These are phyloP conservation scores for Dynastes maya DNA, from an alignment of 2,888 invertebrate genomes.

Conservation along the genomic window DNA sequence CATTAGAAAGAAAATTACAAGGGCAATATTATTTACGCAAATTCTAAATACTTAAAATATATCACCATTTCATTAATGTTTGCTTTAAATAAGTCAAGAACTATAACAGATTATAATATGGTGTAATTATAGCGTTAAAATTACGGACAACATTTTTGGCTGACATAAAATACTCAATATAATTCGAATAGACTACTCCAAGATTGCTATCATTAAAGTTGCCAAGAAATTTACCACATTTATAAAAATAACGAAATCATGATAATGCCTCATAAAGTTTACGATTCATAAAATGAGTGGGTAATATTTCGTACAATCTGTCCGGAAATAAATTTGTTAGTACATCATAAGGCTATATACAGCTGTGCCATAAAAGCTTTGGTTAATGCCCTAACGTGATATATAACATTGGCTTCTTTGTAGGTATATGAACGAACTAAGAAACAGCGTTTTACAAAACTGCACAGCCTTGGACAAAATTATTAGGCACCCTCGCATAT, in stretches of 20 bases:
- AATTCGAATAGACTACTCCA: not conserved
- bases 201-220: constrained; percentile 8
- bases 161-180: constrained; percentile 4
- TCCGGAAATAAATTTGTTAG: constrained; percentile 22
- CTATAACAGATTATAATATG: too few relatives aligned
- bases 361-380: constrained; percentile 8
- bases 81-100: too few relatives aligned
- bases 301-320: constrained; percentile 27
- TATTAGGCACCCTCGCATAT: too few relatives aligned
- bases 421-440: too few relatives aligned
- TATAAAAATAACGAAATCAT: constrained; percentile 32
- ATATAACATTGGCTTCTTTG: too few relatives aligned
- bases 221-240: constrained; percentile 7
- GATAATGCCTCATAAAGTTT: constrained; percentile 17
- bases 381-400: not conserved
- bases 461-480: too few relatives aligned
- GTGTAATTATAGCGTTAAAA: not conserved
- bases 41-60: too few relatives aligned
- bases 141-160: not conserved
- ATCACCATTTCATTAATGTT: too few relatives aligned
- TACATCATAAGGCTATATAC: constrained; percentile 11
- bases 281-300: constrained; percentile 23
- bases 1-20: too few relatives aligned
- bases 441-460: too few relatives aligned
- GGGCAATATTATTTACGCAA: too few relatives aligned